A percentile compares a stretch with the other conserved stretches of the same genome.
Evolutionary conservation across 2,888 invertebrate species (phyloP).

Genomic region (Troides aeacus): DNA sequence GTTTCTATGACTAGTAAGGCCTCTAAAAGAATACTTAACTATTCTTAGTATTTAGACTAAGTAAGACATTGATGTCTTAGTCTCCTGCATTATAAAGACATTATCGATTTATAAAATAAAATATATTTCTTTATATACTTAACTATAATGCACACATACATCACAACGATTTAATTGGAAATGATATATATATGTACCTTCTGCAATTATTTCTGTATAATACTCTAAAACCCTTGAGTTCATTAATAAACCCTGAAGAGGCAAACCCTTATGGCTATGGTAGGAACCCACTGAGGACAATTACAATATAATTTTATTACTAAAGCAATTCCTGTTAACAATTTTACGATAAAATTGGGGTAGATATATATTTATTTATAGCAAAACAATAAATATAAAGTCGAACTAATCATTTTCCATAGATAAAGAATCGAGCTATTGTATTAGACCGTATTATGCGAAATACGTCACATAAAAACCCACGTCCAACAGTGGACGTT

Average conservation of each 20-base stretch:
- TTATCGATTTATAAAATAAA: background rate
- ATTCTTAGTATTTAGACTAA: background rate
- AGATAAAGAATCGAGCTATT: background rate
- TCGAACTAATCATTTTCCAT: too few relatives aligned
- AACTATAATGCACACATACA: background rate
- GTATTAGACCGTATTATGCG: too few relatives aligned
- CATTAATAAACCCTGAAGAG: background rate
- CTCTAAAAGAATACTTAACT: background rate
- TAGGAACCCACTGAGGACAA: too few relatives aligned
- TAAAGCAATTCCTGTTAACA: background rate
- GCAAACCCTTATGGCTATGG: too few relatives aligned
- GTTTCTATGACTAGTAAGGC: background rate
- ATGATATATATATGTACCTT: background rate
- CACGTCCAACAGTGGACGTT: too few relatives aligned
- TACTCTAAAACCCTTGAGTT: background rate
- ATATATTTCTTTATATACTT: background rate
- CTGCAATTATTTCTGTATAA: background rate
- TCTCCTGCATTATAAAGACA: background rate
- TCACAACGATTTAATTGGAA: too few relatives aligned
- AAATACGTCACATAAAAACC: too few relatives aligned
- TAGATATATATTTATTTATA: background rate
- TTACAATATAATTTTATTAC: too few relatives aligned
- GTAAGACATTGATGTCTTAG: too few relatives aligned
- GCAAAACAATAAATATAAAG: background rate
- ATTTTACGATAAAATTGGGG: background rate